These are phyloP conservation scores for Rhinatrema bivittatum DNA, from an alignment of 2,797 vertebrate genomes.

Conservation along the genomic window DNA sequence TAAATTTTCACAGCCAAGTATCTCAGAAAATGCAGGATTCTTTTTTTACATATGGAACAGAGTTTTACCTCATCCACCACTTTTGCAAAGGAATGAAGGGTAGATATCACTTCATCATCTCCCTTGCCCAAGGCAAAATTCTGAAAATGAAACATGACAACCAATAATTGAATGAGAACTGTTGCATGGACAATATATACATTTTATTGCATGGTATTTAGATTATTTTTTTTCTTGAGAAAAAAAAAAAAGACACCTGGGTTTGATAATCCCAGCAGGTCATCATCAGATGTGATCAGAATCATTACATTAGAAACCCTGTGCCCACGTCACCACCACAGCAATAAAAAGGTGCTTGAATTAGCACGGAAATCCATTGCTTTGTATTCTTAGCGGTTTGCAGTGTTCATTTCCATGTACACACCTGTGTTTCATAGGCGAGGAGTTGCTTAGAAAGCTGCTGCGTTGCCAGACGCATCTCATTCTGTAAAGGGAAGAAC, in stretches of 20 bases:
- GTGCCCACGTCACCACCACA: no score
- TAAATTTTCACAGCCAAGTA: no score
- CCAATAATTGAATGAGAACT: background rate
- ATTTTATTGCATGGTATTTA: background rate
- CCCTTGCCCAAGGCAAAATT: slow-evolving; percentile 96
- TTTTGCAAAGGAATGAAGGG: slow-evolving; percentile 86
- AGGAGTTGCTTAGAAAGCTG: slow-evolving; percentile 89
- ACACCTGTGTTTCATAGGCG: slow-evolving; percentile 92
- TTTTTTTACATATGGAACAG: no score
- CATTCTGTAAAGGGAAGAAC: slow-evolving; percentile 67
- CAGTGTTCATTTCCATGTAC: no score
- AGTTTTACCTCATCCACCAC: slow-evolving; percentile 90
- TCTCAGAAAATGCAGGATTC: no score
- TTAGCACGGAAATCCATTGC: background rate
- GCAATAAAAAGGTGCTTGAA: background rate
- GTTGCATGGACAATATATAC: background rate
- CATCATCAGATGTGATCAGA: no score
- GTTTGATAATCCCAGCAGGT: no score
- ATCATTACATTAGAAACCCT: no score
- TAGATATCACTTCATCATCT: slow-evolving; percentile 91
- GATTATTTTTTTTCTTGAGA: background rate
- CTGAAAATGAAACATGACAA: slow-evolving; percentile 49
- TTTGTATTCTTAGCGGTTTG: background rate
- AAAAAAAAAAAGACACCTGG: no score
- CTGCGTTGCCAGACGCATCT: slow-evolving; percentile 94